These are phyloP conservation scores for Ianthella basta DNA, from an alignment of 37 sponge, comb jelly and placozoan genomes.

Conservation along the genomic window DNA sequence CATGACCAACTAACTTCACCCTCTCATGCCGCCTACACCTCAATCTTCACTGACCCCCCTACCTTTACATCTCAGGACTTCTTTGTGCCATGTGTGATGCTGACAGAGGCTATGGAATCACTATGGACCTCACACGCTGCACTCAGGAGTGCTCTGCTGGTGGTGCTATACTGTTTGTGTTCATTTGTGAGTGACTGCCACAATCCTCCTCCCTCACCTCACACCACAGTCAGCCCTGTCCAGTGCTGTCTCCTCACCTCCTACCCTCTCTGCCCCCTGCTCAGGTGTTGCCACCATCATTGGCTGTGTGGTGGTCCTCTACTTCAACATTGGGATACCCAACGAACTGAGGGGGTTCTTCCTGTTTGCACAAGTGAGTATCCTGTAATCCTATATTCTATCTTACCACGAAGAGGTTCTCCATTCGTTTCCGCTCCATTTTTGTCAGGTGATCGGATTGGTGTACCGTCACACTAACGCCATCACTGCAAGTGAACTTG, in stretches of 20 bases:
- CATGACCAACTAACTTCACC: too few relatives aligned
- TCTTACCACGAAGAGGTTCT: too few relatives aligned
- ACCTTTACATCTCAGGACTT: too few relatives aligned
- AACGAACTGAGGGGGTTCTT: constrained; percentile 55
- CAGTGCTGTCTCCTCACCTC: too few relatives aligned
- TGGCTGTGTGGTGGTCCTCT: constrained; percentile 21
- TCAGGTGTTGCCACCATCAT: constrained; percentile 33
- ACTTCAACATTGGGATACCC: constrained; percentile 56
- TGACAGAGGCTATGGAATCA: constrained; percentile 41
- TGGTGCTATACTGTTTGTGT: constrained; percentile 39
- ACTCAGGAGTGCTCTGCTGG: neutral
- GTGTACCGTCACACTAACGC: constrained; percentile 23
- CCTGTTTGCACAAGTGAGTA: constrained; percentile 55
- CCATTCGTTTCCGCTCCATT: too few relatives aligned
- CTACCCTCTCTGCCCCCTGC: neutral
- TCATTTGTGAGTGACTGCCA: constrained; percentile 38
- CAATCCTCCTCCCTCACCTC: neutral
- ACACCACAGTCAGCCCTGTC: neutral
- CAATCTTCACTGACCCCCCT: too few relatives aligned
- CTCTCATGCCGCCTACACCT: too few relatives aligned
- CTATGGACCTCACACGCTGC: constrained; percentile 67
- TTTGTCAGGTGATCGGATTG: constrained; percentile 49
- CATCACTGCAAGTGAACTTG: neutral
- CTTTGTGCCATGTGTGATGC: constrained; percentile 61
- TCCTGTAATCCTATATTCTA: too few relatives aligned